Conservation (phyloP, 2,113 vertebrate genomes). For the Ptyas mucosa region DNA sequence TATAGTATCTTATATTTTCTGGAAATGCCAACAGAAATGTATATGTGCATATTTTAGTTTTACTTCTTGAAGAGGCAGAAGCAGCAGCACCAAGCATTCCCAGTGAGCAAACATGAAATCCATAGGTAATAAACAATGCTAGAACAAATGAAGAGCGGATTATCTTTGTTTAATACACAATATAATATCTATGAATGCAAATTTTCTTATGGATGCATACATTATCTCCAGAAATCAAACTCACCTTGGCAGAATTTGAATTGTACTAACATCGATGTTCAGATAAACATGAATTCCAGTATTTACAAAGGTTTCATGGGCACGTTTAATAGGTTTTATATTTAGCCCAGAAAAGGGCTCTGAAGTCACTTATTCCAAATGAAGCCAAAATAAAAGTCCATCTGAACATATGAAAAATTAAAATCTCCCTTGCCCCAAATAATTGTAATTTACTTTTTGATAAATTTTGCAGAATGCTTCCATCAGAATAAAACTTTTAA, state of each 20-base stretch:
- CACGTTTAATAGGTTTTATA: not conserved
- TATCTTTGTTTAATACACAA: not conserved
- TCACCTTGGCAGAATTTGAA: not conserved
- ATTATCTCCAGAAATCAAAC: not conserved
- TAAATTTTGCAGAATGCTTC: not conserved
- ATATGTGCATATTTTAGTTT: not conserved
- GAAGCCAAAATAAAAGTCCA: not conserved
- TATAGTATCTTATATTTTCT: not conserved
- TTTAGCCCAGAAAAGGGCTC: not conserved
- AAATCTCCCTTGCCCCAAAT: not conserved
- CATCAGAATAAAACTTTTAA: not conserved
- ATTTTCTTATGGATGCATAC: not conserved
- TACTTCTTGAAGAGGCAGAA: not conserved
- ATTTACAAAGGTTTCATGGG: not conserved
- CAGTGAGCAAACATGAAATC: not conserved
- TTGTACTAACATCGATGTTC: not conserved
- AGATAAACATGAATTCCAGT: not conserved
- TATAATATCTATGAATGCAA: not conserved
- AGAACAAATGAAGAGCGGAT: not conserved
- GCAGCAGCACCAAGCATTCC: not conserved
- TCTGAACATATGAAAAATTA: not conserved
- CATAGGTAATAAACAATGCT: not conserved
- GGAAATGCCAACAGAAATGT: not conserved
- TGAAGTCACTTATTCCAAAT: not conserved
- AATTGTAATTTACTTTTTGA: not conserved